Percentiles rank a stretch among this genome's conserved stretches.
Conservation (phyloP, 2,113 vertebrate species). For the Progne subis region DNA sequence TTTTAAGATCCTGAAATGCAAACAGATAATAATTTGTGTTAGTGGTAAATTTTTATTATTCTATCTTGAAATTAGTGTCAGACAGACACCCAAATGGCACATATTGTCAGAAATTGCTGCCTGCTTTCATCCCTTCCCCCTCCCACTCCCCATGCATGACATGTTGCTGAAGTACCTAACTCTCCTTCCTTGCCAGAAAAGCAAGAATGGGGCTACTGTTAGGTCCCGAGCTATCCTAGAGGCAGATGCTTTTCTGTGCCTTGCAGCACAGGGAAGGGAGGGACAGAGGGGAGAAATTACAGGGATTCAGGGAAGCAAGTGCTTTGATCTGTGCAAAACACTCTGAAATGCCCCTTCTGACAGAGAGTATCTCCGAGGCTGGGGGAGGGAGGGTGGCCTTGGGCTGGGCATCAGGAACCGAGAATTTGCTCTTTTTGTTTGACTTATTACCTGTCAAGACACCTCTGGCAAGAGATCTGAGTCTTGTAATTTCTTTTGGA, state of each 20-base stretch:
- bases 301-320: neutral
- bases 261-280: neutral
- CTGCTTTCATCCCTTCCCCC: neutral
- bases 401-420: neutral
- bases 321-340: neutral
- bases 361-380: fast-evolving
- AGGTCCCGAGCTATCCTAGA: neutral
- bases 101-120: neutral
- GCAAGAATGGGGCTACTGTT: slow-evolving; percentile 31
- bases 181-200: slow-evolving; percentile 32
- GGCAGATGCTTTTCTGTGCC: slow-evolving; percentile 18
- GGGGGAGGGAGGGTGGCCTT: neutral
- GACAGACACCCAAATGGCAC: neutral
- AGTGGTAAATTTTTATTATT: slow-evolving; percentile 12
- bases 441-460: neutral
- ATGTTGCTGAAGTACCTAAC: slow-evolving; percentile 17
- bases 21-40: slow-evolving; percentile 49
- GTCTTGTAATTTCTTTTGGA: neutral
- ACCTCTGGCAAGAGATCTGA: neutral
- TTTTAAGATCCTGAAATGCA: slow-evolving; percentile 61
- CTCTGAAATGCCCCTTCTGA: neutral
- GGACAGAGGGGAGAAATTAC: neutral
- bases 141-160: neutral
- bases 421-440: neutral
- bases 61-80: slow-evolving; percentile 33